phyloP scores from a whole-genome alignment of 64 coral and sea anemone genomes.

The Platygyra sinensis region DNA sequence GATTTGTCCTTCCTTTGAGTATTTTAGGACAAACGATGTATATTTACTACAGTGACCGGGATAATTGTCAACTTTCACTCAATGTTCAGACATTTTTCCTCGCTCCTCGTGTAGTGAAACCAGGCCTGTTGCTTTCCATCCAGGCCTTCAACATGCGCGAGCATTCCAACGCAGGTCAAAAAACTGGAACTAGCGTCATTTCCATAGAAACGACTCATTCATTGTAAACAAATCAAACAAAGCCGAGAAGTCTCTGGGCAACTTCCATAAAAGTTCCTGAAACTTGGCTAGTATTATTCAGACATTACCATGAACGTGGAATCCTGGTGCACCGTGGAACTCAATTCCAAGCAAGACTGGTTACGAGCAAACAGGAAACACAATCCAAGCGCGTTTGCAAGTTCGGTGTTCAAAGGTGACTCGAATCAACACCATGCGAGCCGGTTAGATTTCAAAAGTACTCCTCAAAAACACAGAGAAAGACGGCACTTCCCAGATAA shows the following conservation, averaged over 20 bases:
- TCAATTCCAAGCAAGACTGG: slow-evolving; percentile 93
- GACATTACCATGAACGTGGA: slow-evolving; percentile 80
- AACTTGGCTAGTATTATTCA: no score
- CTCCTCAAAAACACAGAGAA: slow-evolving; percentile 73
- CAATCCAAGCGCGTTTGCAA: slow-evolving; percentile 75
- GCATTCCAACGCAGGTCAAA: not conserved
- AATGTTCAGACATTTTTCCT: not conserved
- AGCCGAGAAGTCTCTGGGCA: no score
- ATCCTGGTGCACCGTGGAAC: slow-evolving; percentile 93
- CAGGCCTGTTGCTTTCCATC: not conserved
- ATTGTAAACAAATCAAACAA: no score
- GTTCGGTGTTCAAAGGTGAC: slow-evolving; percentile 85
- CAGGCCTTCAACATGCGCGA: not conserved
- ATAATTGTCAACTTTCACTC: not conserved
- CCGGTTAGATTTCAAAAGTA: slow-evolving; percentile 68
- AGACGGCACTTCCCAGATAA: slow-evolving; percentile 89
- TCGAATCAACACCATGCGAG: slow-evolving; percentile 78
- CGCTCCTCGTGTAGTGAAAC: not conserved
- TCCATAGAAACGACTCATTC: not conserved
- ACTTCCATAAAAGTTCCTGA: not conserved
- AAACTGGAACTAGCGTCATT: not conserved
- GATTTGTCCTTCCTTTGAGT: not conserved
- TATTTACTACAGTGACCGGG: no score
- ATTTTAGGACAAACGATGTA: not conserved
- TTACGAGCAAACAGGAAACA: slow-evolving; percentile 89